phyloP scores from a whole-genome alignment of 35 echinoderm and acorn worm genomes.

The Lytechinus variegatus region DNA sequence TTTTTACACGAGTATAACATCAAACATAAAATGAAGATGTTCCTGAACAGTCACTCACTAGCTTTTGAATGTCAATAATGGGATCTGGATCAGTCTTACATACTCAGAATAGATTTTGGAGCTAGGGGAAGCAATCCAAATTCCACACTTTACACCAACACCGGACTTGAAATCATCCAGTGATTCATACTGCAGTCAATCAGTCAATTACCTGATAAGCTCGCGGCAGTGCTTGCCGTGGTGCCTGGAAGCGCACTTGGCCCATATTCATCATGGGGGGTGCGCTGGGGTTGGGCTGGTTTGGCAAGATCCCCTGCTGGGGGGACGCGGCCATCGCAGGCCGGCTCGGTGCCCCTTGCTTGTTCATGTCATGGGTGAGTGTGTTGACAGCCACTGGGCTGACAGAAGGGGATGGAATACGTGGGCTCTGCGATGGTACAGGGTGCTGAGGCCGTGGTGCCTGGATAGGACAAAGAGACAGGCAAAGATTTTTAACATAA shows the following conservation, averaged over 20 bases:
- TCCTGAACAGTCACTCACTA: too few relatives aligned
- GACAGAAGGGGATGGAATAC: slow-evolving; percentile 78
- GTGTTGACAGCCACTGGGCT: slow-evolving; percentile 71
- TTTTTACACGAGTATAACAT: too few relatives aligned
- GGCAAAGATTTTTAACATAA: background rate
- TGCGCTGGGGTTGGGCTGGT: background rate
- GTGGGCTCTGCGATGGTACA: slow-evolving; percentile 70
- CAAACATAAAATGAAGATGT: too few relatives aligned
- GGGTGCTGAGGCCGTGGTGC: slow-evolving; percentile 69
- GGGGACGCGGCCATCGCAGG: slow-evolving; percentile 62
- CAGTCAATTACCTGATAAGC: background rate
- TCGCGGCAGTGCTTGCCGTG: background rate
- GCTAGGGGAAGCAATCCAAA: too few relatives aligned
- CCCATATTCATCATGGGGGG: slow-evolving; percentile 24
- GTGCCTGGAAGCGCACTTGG: background rate
- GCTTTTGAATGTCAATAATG: too few relatives aligned
- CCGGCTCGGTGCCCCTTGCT: slow-evolving; percentile 74
- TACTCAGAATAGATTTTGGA: too few relatives aligned
- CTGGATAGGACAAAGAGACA: background rate
- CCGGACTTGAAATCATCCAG: too few relatives aligned
- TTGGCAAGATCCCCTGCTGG: slow-evolving; percentile 58
- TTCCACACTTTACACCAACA: too few relatives aligned
- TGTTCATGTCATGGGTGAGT: slow-evolving; percentile 90
- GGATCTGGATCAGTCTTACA: too few relatives aligned
- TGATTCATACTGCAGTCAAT: too few relatives aligned